Conservation (phyloP, 2,113 vertebrate genomes). For the Oryzias melastigma region DNA sequence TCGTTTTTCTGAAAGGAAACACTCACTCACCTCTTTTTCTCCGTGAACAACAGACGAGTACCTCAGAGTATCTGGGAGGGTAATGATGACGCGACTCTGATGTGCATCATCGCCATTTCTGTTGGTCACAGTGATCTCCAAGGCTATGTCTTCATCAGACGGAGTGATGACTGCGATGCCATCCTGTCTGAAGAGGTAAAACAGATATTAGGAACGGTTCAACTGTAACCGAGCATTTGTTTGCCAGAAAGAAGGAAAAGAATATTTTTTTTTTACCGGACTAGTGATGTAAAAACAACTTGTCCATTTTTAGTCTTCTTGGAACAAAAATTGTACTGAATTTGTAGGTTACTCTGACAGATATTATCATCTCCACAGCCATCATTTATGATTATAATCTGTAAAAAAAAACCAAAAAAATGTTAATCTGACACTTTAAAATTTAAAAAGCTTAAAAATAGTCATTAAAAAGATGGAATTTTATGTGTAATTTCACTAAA, state of each 20-base stretch:
- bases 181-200: slow-evolving; percentile 73
- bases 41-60: slow-evolving; percentile 78
- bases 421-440: background rate
- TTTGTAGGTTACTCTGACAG: slow-evolving; percentile 86
- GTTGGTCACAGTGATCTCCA: slow-evolving; percentile 89
- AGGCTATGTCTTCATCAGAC: slow-evolving; percentile 84
- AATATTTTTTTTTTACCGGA: slow-evolving; percentile 2
- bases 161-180: slow-evolving; percentile 83
- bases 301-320: slow-evolving; percentile 74
- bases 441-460: background rate
- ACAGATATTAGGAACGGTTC: background rate
- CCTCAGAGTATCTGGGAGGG: slow-evolving; percentile 82
- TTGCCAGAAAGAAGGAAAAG: background rate
- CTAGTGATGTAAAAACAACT: slow-evolving; percentile 81
- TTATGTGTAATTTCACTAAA: too few relatives aligned
- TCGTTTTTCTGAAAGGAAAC: background rate
- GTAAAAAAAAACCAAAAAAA: background rate
- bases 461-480: too few relatives aligned
- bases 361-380: slow-evolving; percentile 77
- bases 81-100: slow-evolving; percentile 78
- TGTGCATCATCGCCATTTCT: slow-evolving; percentile 88
- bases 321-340: slow-evolving; percentile 84
- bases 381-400: slow-evolving; percentile 47
- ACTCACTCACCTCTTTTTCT: slow-evolving; percentile 69
- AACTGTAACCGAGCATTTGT: too few relatives aligned